Evolutionary conservation across 2,888 invertebrate genomes (phyloP).

Genomic region (Cryptus armator): DNA sequence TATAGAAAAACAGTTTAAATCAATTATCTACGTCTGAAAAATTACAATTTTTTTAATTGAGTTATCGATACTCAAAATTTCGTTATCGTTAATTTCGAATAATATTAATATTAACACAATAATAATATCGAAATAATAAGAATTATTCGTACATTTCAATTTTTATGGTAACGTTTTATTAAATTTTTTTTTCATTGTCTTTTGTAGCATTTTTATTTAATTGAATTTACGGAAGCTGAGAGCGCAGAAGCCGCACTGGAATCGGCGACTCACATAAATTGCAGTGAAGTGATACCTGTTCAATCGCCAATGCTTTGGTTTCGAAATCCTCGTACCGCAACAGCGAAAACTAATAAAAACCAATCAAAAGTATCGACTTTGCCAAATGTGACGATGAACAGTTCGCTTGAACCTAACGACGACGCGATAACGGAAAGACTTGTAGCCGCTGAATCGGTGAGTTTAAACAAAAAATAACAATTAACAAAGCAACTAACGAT

Average conservation of each 20-base stretch:
- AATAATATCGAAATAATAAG: no score
- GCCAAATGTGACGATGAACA: slow-evolving; percentile 22
- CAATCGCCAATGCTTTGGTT: slow-evolving; percentile 92
- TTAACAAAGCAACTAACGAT: background rate
- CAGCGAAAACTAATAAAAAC: background rate
- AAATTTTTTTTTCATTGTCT: background rate
- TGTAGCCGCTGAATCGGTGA: slow-evolving; percentile 83
- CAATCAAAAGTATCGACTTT: slow-evolving; percentile 73
- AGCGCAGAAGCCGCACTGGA: slow-evolving; percentile 87
- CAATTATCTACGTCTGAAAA: background rate
- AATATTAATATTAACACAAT: no score
- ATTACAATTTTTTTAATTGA: background rate
- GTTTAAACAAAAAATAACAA: slow-evolving; percentile 18
- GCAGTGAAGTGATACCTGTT: slow-evolving; percentile 88
- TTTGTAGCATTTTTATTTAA: slow-evolving; percentile 90
- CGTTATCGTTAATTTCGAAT: no score
- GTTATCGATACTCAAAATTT: background rate
- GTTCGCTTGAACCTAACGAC: slow-evolving; percentile 81
- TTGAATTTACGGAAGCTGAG: slow-evolving; percentile 89
- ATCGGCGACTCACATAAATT: slow-evolving; percentile 87
- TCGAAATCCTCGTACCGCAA: slow-evolving; percentile 84
- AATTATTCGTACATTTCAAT: background rate
- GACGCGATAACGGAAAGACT: slow-evolving; percentile 86
- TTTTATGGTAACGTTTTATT: background rate
- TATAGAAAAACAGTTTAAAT: no score